Percentiles rank a stretch among this genome's conserved stretches.
These are phyloP conservation scores for Eupithecia exiguata DNA, from an alignment of 2,888 invertebrate genomes.

Conservation along the genomic window DNA sequence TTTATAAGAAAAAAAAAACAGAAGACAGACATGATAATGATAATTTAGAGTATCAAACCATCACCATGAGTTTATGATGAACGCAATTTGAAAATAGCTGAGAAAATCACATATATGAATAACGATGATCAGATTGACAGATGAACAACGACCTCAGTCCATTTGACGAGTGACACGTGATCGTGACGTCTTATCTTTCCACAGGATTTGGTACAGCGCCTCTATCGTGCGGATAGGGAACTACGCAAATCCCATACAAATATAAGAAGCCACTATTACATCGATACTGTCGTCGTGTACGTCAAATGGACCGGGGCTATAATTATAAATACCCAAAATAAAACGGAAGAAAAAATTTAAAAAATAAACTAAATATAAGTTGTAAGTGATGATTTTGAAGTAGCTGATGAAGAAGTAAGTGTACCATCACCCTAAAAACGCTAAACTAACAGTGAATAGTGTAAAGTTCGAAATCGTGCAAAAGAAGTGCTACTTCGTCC, in stretches of 20 bases:
- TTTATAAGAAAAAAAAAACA: constrained; percentile 49
- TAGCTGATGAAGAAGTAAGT: constrained; percentile 44
- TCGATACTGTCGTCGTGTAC: too few relatives aligned
- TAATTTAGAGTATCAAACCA: constrained; percentile 81
- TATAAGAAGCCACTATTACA: too few relatives aligned
- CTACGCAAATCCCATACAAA: too few relatives aligned
- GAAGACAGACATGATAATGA: constrained; percentile 61
- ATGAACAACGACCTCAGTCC: background rate
- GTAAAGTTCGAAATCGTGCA: constrained; percentile 67
- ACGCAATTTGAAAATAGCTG: constrained; percentile 33
- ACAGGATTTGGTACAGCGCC: too few relatives aligned
- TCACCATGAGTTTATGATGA: constrained; percentile 70
- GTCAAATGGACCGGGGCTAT: too few relatives aligned
- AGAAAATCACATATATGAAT: constrained; percentile 34
- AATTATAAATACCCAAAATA: constrained; percentile 37
- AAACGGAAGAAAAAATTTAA: constrained; percentile 27
- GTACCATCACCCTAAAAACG: constrained; percentile 67
- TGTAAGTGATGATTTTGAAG: constrained; percentile 40
- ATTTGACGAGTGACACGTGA: too few relatives aligned
- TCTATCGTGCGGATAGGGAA: too few relatives aligned
- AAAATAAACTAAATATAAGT: constrained; percentile 22
- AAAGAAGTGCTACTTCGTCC: constrained; percentile 69
- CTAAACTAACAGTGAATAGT: constrained; percentile 55
- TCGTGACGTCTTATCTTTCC: too few relatives aligned
- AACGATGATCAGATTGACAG: constrained; percentile 28